Evolutionary conservation across 2,797 vertebrate species (phyloP), one percentile per base, ranked within the genome.

Genomic region (Gallinago stenura): DNA sequence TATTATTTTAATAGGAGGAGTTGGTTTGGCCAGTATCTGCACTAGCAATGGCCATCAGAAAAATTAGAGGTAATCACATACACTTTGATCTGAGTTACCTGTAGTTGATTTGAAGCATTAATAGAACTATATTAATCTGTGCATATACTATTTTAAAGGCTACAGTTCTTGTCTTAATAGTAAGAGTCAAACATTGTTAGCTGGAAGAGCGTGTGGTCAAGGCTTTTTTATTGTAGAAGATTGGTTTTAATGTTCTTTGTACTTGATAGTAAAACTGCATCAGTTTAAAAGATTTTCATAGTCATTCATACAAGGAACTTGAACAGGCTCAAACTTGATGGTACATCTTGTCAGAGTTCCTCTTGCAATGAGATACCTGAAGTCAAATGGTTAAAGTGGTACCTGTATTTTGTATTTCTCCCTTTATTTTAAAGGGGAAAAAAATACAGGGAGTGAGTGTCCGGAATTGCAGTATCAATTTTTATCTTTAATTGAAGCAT

Each of bases 401-500:
- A 33, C 45, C 33, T 79, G 18, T 69, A 17, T 81, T 80, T 82
- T 66, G 2, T 85, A 41, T 60, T 12, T 82, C 4, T 14, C 7
- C 5, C 73, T 89, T 85, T 64, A 53, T 26, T 75, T 82, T 70
- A 72, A 78, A 70, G 17, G 15, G 33, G 18, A 12, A 8, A 64
- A 64, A 91, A 78, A 15, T 12, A 22, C 0, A 39, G 43, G 24
- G 39, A 48, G 8, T 6, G 16, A 58, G 20, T 72, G 21, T 72
- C 37, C 46, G 53, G 28, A 61, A 62, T 92, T 79, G 30, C 8
- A 61, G 39, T 65, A 51, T 22, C 15, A 37, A 6, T 75, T 76
- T 94, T 88, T 43, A 11, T 69, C 57, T 82, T 90, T 22, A 35
- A 14, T 86, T 88, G 54, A 70, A 92, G 41, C 22, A 6, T n/a